A percentile compares a stretch with the other conserved stretches of the same genome.
These are phyloP conservation scores for Leptoclinus maculatus DNA, from an alignment of 2,797 vertebrate species.

Conservation along the genomic window DNA sequence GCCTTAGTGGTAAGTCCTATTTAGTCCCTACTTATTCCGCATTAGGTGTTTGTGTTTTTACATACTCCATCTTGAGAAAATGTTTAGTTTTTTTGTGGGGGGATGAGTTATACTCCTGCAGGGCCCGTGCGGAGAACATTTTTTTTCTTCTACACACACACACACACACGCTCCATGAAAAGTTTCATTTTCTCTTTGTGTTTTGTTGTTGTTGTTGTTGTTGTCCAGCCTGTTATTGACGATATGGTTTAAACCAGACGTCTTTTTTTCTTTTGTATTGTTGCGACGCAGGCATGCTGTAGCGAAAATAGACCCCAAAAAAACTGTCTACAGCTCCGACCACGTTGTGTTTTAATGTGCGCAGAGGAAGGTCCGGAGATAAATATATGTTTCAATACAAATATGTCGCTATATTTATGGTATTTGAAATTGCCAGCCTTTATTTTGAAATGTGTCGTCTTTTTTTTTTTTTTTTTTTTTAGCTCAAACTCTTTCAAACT, in stretches of 20 bases:
- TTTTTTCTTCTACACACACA: too few relatives aligned
- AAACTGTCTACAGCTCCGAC: slow-evolving; percentile 1
- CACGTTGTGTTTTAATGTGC: slow-evolving; percentile 4
- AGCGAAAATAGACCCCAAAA: background rate
- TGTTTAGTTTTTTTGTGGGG: slow-evolving; percentile 20
- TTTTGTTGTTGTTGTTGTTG: background rate
- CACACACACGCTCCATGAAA: slow-evolving; percentile 6
- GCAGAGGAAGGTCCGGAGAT: background rate
- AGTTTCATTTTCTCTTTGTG: slow-evolving; percentile 23
- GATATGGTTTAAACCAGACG: background rate
- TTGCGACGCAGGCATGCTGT: background rate
- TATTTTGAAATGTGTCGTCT: background rate
- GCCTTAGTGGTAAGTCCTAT: slow-evolving; percentile 85
- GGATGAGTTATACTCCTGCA: slow-evolving; percentile 18
- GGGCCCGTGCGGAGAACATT: slow-evolving; percentile 12
- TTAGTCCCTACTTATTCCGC: slow-evolving; percentile 78
- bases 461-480: background rate
- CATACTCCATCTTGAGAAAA: slow-evolving; percentile 9
- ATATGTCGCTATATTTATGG: background rate
- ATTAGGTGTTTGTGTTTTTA: slow-evolving; percentile 68
- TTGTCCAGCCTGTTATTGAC: background rate
- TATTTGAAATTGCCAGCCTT: background rate
- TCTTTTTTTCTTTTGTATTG: background rate
- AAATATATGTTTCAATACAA: background rate
- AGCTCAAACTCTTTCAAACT: background rate